These are phyloP conservation scores for Pinna nobilis DNA, from an alignment of 1,140 invertebrate species.

Conservation along the genomic window DNA sequence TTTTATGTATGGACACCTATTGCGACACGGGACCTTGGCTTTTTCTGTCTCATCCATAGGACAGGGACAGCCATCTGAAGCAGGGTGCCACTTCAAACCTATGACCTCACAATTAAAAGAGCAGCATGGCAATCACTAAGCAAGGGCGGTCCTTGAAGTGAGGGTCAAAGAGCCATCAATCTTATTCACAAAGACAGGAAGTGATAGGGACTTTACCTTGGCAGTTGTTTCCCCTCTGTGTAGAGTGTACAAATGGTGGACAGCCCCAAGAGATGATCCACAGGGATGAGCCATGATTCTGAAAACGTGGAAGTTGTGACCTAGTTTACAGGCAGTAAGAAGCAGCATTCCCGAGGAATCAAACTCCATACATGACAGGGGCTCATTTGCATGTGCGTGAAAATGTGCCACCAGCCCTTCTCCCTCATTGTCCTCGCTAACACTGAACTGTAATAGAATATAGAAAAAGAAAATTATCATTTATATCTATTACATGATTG, in stretches of 20 bases:
- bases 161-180: too few relatives aligned
- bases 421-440: conserved; percentile 69
- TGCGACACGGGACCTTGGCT: too few relatives aligned
- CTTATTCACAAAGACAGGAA: too few relatives aligned
- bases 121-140: too few relatives aligned
- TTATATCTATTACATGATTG: background rate
- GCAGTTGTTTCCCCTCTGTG: conserved; percentile 85
- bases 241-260: conserved; percentile 97
- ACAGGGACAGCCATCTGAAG: too few relatives aligned
- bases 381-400: conserved; percentile 90
- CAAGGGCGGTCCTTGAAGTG: too few relatives aligned
- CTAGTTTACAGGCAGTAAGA: conserved; percentile 93
- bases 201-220: conserved; percentile 76
- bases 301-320: conserved; percentile 97
- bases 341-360: conserved; percentile 93
- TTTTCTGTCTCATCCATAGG: too few relatives aligned
- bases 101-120: too few relatives aligned
- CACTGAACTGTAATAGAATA: conserved; percentile 62
- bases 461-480: background rate
- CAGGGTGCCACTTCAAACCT: too few relatives aligned
- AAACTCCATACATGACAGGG: conserved; percentile 92
- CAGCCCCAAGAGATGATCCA: conserved; percentile 88
- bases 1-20: too few relatives aligned
- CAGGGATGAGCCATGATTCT: conserved; percentile 94
- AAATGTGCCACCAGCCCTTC: conserved; percentile 90